phyloP scores from a whole-genome alignment of 1,140 invertebrate species.

The Amyelois transitella region DNA sequence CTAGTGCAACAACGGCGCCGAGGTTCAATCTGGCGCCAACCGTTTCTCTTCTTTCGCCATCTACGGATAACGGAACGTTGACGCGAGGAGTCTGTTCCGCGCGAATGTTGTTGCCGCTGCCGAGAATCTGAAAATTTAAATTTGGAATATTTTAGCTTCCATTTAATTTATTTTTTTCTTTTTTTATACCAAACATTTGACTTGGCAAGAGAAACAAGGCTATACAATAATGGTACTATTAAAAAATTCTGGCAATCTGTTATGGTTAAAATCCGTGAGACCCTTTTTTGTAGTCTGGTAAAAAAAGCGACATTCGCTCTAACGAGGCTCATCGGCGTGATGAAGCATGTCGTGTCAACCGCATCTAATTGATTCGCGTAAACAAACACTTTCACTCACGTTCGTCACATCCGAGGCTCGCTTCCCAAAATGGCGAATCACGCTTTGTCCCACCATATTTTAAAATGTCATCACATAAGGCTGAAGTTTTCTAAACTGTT shows the following conservation, averaged over 20 bases:
- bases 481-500: no score
- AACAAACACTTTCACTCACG: neutral
- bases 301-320: no score
- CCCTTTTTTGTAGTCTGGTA: no score
- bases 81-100: constrained; percentile 76
- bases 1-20: constrained; percentile 91
- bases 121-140: constrained; percentile 37
- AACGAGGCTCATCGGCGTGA: neutral
- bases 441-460: neutral
- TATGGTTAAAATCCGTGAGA: no score
- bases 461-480: no score
- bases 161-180: no score
- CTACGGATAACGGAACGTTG: constrained; percentile 81
- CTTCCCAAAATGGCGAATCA: neutral
- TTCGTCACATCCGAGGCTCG: neutral
- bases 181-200: no score
- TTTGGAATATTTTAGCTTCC: no score
- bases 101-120: constrained; percentile 61
- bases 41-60: constrained; percentile 78
- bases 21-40: constrained; percentile 86
- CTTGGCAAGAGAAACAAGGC: no score
- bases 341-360: neutral
- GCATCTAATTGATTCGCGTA: neutral
- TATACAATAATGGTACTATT: no score
- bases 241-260: no score